phyloP scores from a whole-genome alignment of 2,797 vertebrate genomes.

The Myotis pilosus region DNA sequence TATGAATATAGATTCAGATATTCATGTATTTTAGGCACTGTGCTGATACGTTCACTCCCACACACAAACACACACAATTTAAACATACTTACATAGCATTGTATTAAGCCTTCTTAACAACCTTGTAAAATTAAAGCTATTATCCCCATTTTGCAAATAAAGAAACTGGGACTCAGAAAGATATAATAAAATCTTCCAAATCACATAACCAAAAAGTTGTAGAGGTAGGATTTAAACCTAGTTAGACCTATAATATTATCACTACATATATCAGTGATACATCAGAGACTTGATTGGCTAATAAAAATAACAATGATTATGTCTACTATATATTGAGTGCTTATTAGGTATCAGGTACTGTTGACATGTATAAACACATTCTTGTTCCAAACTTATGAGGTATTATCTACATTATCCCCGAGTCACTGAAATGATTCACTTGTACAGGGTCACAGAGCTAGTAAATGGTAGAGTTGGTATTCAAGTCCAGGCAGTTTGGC shows the following conservation, averaged over 20 bases:
- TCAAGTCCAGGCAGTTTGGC: background rate
- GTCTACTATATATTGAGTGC: background rate
- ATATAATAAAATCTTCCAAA: background rate
- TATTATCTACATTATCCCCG: background rate
- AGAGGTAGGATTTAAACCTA: constrained; percentile 33
- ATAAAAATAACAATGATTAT: background rate
- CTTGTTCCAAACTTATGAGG: background rate
- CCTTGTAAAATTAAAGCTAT: constrained; percentile 1
- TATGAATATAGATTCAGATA: constrained; percentile 10
- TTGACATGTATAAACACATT: constrained; percentile 4
- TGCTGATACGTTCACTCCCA: background rate
- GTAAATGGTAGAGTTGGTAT: constrained; percentile 1
- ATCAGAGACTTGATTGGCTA: background rate
- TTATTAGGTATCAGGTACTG: background rate
- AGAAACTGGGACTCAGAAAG: constrained; percentile 35
- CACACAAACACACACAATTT: background rate
- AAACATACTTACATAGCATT: constrained; percentile 18
- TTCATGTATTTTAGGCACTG: constrained; percentile 4
- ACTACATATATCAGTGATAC: background rate
- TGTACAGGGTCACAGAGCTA: background rate
- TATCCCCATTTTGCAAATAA: constrained; percentile 15
- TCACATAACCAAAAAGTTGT: background rate
- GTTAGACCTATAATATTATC: background rate
- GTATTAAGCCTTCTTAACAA: background rate
- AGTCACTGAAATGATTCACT: constrained; percentile 9